A percentile compares a stretch with the other conserved stretches of the same genome.
Evolutionary conservation across 2,797 vertebrate species (phyloP).

Genomic region (Spheniscus humboldti): DNA sequence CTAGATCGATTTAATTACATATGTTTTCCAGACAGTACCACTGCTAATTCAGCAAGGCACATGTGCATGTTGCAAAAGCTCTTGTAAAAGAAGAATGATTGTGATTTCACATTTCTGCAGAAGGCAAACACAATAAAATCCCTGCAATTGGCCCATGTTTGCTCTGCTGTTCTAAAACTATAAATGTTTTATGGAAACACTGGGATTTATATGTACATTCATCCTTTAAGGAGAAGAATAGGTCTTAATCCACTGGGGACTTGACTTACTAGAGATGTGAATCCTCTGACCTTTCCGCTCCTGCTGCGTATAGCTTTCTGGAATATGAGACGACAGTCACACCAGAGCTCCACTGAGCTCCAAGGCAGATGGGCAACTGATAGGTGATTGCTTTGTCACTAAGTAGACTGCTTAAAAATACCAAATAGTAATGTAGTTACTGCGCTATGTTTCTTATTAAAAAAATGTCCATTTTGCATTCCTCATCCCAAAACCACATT

Average conservation of each 20-base stretch:
- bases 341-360: not conserved
- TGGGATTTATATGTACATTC: conserved; percentile 55
- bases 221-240: conserved; percentile 67
- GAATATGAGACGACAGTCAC: not conserved
- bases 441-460: conserved; percentile 24
- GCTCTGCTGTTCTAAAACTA: conserved; percentile 52
- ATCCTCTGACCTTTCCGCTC: conserved; percentile 27
- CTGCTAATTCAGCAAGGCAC: conserved; percentile 67
- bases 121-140: conserved; percentile 65
- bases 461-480: conserved; percentile 30
- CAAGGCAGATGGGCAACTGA: not conserved
- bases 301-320: not conserved
- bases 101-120: conserved; percentile 71
- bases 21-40: conserved; percentile 71
- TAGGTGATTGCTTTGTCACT: not conserved
- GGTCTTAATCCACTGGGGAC: conserved; percentile 34
- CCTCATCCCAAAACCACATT: not conserved
- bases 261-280: conserved; percentile 29
- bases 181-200: conserved; percentile 65
- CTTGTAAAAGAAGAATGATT: conserved; percentile 68
- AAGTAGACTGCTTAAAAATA: not conserved
- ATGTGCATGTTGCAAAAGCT: conserved; percentile 68
- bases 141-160: conserved; percentile 47
- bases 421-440: not conserved
- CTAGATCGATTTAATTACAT: conserved; percentile 63